phyloP scores from a whole-genome alignment of 2,888 invertebrate species.

The Cryptocephalus moraei region DNA sequence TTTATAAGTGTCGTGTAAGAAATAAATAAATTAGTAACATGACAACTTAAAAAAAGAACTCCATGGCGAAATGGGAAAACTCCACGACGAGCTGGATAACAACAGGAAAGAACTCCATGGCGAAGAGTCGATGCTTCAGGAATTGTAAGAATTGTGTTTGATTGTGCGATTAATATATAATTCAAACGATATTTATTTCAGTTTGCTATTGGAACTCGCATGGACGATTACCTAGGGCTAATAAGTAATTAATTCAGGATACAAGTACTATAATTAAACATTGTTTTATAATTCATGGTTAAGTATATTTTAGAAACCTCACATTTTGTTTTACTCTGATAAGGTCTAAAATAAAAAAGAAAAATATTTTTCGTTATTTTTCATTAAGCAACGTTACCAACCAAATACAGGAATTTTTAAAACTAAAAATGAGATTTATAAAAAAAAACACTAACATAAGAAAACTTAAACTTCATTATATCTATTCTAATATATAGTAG shows the following conservation, averaged over 20 bases:
- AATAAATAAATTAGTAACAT: too few species aligned
- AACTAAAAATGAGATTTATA: constrained; percentile 1
- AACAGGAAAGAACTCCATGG: too few species aligned
- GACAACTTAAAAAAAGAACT: too few species aligned
- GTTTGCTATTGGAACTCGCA: constrained; percentile 98
- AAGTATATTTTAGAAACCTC: too few species aligned
- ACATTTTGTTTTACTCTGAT: neutral
- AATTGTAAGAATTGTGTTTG: constrained; percentile 62
- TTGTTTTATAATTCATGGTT: too few species aligned
- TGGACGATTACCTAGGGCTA: constrained; percentile 95
- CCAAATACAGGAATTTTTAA: constrained; percentile 4
- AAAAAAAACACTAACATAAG: constrained; percentile 5
- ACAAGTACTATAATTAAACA: neutral
- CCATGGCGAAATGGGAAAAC: too few species aligned
- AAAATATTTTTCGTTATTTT: constrained; percentile 8
- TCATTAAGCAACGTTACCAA: constrained; percentile 24
- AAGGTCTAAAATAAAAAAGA: neutral
- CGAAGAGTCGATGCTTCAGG: constrained; percentile 96
- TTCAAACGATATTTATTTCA: constrained; percentile 41
- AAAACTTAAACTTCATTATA: constrained; percentile 1
- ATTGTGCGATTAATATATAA: neutral
- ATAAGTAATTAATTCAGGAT: constrained; percentile 35
- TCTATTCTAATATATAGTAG: constrained; percentile 1
- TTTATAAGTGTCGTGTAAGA: too few species aligned
- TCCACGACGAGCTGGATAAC: too few species aligned